Percentiles rank a stretch among this genome's conserved stretches.
phyloP scores from a whole-genome alignment of 2,113 vertebrate species.

The Chlorocebus sabaeus region DNA sequence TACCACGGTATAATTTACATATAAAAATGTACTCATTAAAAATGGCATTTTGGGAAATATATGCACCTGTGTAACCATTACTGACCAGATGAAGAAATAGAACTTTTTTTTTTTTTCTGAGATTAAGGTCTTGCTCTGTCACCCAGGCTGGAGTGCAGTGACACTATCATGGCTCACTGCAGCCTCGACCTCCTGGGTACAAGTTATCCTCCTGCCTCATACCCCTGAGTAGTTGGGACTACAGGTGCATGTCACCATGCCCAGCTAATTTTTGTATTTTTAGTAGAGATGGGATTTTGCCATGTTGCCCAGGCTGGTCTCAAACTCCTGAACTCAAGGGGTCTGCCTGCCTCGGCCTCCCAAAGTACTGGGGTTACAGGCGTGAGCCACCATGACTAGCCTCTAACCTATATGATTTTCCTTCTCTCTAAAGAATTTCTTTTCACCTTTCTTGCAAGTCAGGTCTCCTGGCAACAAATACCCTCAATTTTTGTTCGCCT shows the following conservation, averaged over 20 bases:
- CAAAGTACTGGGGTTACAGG: background rate
- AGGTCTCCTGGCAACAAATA: background rate
- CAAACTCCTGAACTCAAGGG: background rate
- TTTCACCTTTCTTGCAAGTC: background rate
- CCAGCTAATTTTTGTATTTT: background rate
- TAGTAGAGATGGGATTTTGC: background rate
- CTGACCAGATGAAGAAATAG: background rate
- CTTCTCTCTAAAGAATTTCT: background rate
- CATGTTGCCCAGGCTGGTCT: background rate
- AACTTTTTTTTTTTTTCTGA: too few species aligned
- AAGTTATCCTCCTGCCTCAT: background rate
- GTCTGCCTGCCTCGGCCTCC: background rate
- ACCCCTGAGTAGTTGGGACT: background rate
- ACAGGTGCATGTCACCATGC: background rate
- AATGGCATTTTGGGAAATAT: background rate
- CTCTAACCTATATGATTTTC: background rate
- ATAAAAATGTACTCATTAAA: background rate
- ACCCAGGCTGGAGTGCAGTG: background rate
- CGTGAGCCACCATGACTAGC: rapidly evolving
- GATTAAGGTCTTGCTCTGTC: background rate
- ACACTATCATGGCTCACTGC: background rate
- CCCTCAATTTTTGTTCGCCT: background rate
- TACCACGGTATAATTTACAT: background rate
- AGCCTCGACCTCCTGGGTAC: background rate
- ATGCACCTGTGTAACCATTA: background rate